Evolutionary conservation across 1,140 invertebrate species (phyloP), one percentile per base, ranked within the genome.

Genomic region (Diorhabda elongata): DNA sequence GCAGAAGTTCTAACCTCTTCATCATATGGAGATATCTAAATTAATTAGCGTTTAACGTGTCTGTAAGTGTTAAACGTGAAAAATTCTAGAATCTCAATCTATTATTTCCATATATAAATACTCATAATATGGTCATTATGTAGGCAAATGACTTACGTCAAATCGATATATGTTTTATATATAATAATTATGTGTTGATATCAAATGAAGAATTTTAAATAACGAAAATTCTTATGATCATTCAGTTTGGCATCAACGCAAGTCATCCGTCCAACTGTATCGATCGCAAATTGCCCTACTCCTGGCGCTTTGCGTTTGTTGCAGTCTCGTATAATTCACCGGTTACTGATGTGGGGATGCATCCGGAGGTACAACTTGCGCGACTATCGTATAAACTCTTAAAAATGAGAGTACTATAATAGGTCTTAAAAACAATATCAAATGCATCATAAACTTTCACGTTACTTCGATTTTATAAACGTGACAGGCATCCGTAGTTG

Each of bases 401-500:
- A 57, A 67, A 60, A 67, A 60, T 57, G 65, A 67, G 65, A 67
- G 59, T 61, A 7, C 42, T 41, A 61, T 42, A 43, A 41, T 52
- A 64, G 44, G 58, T 67, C 66, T 64, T 47, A 26, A 44, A 6
- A 43, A 70, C 71, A 68, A 62, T 26, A 26, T 26, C 65, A 68
- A 44, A 57, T 57, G 71, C 71, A 74, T 72, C 66, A 68, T 71
- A 71, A 52, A 42, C 42, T 64, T 42, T 47, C 45, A 47, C 63
- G 63, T n/a, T n/a, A 52, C 61, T 62, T 42, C 72, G 68, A 67
- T 71, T 69, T 64, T 42, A 26, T 11, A 7, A 11, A 72, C 73
- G 73, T 69, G 71, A 70, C 59, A 64, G n/a, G 71, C 68, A 74
- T 74, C 64, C 63, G 59, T 58, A 74, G 73, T 67, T 74, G 68